Percentiles rank a stretch among this genome's conserved stretches.
phyloP scores from a whole-genome alignment of 2,797 vertebrate genomes.

The Galagoides demidoff region DNA sequence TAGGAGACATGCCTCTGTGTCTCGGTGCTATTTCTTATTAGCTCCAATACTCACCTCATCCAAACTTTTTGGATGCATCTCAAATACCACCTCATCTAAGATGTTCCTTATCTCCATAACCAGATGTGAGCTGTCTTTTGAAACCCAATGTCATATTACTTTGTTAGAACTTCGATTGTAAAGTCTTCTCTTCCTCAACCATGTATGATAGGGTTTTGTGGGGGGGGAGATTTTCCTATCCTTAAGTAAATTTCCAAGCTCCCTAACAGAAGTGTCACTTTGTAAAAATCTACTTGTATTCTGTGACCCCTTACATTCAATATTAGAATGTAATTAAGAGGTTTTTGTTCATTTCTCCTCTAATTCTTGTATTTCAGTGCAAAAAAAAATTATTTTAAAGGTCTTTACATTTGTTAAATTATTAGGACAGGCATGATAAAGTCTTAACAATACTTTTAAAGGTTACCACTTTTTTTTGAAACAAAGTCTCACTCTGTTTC shows the following conservation, averaged over 20 bases:
- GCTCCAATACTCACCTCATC: neutral
- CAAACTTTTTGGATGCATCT: neutral
- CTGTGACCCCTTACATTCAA: neutral
- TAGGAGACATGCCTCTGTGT: neutral
- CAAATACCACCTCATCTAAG: neutral
- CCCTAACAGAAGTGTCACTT: neutral
- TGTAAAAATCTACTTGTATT: neutral
- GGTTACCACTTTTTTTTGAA: neutral
- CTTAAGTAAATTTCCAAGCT: constrained; percentile 39
- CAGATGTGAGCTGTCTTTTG: neutral
- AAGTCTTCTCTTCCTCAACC: neutral
- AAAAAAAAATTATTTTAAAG: neutral
- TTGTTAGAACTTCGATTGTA: neutral
- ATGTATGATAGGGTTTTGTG: neutral
- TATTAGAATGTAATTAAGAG: neutral
- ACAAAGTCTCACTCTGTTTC: too few relatives aligned
- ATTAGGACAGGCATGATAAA: neutral
- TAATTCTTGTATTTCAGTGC: neutral
- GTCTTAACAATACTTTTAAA: neutral
- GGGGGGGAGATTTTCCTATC: neutral
- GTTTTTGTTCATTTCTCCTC: neutral
- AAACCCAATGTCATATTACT: neutral
- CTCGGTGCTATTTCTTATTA: neutral
- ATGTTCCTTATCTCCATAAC: neutral
- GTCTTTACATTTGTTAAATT: constrained; percentile 46